These are phyloP conservation scores for Micromys minutus DNA, from an alignment of 2,113 vertebrate genomes.

Conservation along the genomic window DNA sequence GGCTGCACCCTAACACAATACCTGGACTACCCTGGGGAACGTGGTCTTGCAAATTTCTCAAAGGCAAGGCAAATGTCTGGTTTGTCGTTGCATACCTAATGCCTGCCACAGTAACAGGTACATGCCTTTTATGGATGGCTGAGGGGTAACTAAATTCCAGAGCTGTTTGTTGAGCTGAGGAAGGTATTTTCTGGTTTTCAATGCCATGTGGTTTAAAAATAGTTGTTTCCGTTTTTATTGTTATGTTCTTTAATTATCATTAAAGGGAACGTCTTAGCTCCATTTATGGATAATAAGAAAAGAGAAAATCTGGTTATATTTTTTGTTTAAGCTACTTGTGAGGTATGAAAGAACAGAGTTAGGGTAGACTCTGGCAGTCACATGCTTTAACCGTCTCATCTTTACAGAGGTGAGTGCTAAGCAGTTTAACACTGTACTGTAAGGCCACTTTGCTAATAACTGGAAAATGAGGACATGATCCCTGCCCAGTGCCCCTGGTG, in stretches of 20 bases:
- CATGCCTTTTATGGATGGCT: neutral
- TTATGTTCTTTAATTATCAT: neutral
- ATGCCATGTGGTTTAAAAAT: neutral
- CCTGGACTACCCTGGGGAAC: neutral
- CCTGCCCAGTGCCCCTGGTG: neutral
- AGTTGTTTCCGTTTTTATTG: conserved; percentile 24
- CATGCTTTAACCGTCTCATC: neutral
- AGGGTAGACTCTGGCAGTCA: neutral
- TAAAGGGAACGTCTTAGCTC: neutral
- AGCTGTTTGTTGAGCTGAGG: neutral
- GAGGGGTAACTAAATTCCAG: neutral
- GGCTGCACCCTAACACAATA: neutral
- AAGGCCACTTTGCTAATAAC: neutral
- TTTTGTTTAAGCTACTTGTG: neutral
- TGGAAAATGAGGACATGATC: neutral
- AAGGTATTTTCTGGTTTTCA: neutral
- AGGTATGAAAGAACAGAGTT: neutral
- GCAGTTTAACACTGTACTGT: neutral
- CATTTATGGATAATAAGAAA: neutral
- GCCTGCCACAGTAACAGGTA: neutral
- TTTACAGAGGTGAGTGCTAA: neutral
- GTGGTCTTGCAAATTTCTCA: neutral
- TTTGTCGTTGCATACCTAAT: neutral
- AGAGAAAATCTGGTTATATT: conserved; percentile 5
- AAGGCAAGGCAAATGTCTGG: neutral